Evolutionary conservation across 2,888 invertebrate genomes (phyloP).

Genomic region (Lithophane ornitopus): DNA sequence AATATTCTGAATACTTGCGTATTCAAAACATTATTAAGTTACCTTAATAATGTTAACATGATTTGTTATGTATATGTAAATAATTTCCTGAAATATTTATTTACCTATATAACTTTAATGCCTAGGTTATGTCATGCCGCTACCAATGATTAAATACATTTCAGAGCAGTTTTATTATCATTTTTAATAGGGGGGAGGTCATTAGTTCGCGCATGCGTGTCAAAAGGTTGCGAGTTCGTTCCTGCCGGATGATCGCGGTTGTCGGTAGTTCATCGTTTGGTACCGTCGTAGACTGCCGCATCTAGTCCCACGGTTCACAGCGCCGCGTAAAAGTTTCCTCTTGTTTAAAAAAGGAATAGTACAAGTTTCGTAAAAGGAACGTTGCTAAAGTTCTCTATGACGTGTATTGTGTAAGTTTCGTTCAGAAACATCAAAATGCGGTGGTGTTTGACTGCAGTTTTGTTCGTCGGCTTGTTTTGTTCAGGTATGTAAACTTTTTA

Average conservation of each 20-base stretch:
- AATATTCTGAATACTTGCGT: too few species aligned
- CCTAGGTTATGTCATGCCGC: conserved; percentile 13
- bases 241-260: conserved; percentile 72
- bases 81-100: too few species aligned
- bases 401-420: conserved; percentile 76
- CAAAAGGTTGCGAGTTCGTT: conserved; percentile 74
- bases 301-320: conserved; percentile 55
- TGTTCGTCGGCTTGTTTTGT: conserved; percentile 74
- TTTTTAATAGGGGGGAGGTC: conserved; percentile 64
- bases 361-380: conserved; percentile 57
- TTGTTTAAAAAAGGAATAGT: conserved; percentile 27
- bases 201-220: conserved; percentile 82
- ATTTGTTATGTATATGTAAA: too few species aligned
- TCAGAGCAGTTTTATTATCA: conserved; percentile 56
- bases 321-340: conserved; percentile 80
- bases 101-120: too few species aligned
- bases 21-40: too few species aligned
- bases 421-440: conserved; percentile 77
- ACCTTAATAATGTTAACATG: too few species aligned
- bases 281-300: conserved; percentile 74
- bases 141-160: conserved; percentile 42
- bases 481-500: conserved; percentile 73
- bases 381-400: conserved; percentile 68
- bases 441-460: conserved; percentile 76
- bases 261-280: conserved; percentile 76